These are phyloP conservation scores for Tupiocoris notatus DNA, from an alignment of 2,888 invertebrate genomes.

Conservation along the genomic window DNA sequence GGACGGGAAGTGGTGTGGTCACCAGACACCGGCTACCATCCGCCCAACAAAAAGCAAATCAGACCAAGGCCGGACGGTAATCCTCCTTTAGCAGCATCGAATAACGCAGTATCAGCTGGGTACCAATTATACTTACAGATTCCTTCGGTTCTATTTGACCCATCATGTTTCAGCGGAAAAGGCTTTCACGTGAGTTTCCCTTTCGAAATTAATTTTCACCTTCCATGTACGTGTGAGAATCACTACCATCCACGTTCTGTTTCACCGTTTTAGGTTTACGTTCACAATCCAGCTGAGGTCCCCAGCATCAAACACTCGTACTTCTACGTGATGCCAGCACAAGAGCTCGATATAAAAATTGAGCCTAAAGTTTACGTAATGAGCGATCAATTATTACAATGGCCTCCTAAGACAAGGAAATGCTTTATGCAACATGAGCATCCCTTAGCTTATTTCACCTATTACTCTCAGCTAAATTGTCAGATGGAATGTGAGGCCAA, in stretches of 20 bases:
- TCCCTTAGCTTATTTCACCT: conserved; percentile 47
- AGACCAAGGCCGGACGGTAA: background rate
- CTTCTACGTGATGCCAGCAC: conserved; percentile 43
- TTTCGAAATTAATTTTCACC: background rate
- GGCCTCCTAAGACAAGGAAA: conserved; percentile 47
- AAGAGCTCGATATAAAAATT: conserved; percentile 34
- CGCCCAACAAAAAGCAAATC: background rate
- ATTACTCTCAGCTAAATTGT: conserved; percentile 48
- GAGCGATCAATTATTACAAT: conserved; percentile 40
- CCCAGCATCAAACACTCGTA: conserved; percentile 48
- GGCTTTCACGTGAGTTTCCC: conserved; percentile 32
- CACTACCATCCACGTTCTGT: too few species aligned
- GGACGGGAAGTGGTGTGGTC: conserved; percentile 16
- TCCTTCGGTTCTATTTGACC: background rate
- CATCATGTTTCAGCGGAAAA: conserved; percentile 10
- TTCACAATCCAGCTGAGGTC: conserved; percentile 52
- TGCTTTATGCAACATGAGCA: conserved; percentile 49
- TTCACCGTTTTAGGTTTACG: conserved; percentile 50
- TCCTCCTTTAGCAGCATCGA: conserved; percentile 23
- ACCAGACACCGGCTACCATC: conserved; percentile 31
- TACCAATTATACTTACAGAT: conserved; percentile 25
- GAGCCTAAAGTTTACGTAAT: conserved; percentile 33
- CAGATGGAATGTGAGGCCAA: conserved; percentile 49
- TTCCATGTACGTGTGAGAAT: too few species aligned
- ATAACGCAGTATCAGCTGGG: background rate